phyloP scores from a whole-genome alignment of 1,140 invertebrate species.

The Eulimnadia texana region DNA sequence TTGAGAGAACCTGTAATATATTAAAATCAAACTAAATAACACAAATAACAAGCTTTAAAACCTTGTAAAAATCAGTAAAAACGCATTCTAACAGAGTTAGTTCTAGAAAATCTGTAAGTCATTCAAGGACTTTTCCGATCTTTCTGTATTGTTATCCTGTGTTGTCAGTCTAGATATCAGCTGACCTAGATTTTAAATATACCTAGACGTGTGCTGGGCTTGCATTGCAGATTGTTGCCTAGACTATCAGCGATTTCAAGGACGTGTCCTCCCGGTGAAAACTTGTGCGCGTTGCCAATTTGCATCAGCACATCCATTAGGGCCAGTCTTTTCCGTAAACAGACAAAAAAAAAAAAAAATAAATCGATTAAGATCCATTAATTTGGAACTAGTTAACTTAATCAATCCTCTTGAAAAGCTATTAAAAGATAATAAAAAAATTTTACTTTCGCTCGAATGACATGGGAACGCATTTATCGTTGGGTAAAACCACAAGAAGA shows the following conservation, averaged over 20 bases:
- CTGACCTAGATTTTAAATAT: too few species aligned
- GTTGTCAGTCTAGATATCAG: too few species aligned
- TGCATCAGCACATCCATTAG: slow-evolving; percentile 72
- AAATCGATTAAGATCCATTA: neutral
- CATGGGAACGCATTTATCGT: slow-evolving; percentile 42
- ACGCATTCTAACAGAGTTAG: too few species aligned
- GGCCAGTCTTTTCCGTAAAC: slow-evolving; percentile 41
- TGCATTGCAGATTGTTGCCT: slow-evolving; percentile 46
- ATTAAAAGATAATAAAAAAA: neutral
- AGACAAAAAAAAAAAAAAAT: neutral
- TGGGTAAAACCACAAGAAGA: slow-evolving; percentile 48
- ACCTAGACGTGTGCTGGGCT: slow-evolving; percentile 65
- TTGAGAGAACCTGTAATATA: slow-evolving; percentile 32
- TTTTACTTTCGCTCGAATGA: slow-evolving; percentile 51
- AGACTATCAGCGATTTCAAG: slow-evolving; percentile 47
- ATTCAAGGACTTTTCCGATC: too few species aligned
- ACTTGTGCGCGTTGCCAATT: slow-evolving; percentile 52
- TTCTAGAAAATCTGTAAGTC: too few species aligned
- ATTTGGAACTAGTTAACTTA: too few species aligned
- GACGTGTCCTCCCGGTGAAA: slow-evolving; percentile 53
- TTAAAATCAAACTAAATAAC: too few species aligned
- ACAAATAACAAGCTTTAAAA: too few species aligned
- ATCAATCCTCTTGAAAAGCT: too few species aligned
- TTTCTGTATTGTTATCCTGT: too few species aligned
- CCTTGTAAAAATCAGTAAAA: too few species aligned